Percentiles rank a stretch among this genome's conserved stretches.
phyloP scores from a whole-genome alignment of 2,113 vertebrate species.

The Sapayoa aenigma region DNA sequence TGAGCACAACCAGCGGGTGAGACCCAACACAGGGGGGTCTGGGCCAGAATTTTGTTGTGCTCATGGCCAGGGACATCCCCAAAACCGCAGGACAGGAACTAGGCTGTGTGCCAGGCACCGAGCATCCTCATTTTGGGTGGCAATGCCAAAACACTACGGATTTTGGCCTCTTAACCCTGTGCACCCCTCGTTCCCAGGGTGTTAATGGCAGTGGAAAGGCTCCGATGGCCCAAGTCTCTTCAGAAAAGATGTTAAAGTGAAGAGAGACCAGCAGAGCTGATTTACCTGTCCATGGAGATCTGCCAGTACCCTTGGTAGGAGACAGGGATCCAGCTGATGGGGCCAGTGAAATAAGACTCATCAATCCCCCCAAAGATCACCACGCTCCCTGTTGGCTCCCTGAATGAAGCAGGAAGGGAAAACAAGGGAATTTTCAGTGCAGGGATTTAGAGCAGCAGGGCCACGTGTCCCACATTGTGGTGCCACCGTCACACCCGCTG shows the following conservation, averaged over 20 bases:
- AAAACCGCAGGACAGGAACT: not conserved
- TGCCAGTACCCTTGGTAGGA: slow-evolving; percentile 76
- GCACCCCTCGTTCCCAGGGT: not conserved
- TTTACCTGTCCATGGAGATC: slow-evolving; percentile 78
- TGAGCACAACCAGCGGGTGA: not conserved
- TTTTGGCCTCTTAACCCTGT: not conserved
- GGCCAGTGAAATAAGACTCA: slow-evolving; percentile 53
- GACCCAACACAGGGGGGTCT: not conserved
- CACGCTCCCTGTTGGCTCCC: slow-evolving; percentile 50
- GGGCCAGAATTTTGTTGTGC: not conserved
- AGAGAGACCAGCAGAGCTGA: not conserved
- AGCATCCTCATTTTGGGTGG: not conserved
- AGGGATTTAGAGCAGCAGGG: not conserved
- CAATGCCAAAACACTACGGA: accelerated
- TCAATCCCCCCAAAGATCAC: slow-evolving; percentile 74
- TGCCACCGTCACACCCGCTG: accelerated
- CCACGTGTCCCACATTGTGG: accelerated
- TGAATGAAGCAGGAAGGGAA: not conserved
- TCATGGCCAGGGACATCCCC: not conserved
- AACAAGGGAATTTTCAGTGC: not conserved
- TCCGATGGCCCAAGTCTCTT: not conserved
- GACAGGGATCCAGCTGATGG: slow-evolving; percentile 74
- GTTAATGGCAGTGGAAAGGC: not conserved
- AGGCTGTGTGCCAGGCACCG: not conserved
- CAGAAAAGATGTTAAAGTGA: not conserved